Evolutionary conservation across 1,140 invertebrate species (phyloP), one percentile per base, ranked within the genome.

Genomic region (Drosophila nikananu): DNA sequence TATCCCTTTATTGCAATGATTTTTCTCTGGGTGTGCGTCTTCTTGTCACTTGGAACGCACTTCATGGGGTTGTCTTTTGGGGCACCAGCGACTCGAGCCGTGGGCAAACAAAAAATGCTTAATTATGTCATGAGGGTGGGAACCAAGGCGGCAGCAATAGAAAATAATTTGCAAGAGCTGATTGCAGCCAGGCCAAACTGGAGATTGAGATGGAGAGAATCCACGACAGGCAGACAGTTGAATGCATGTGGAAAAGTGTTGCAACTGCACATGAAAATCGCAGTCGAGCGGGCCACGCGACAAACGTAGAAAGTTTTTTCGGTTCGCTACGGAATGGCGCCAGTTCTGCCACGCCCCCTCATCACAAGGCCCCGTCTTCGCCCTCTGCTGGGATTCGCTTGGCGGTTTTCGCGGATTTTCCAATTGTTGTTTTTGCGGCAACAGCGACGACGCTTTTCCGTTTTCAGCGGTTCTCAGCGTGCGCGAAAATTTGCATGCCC

Each of bases 61-160:
- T 84, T 52, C 49, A 25, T n/a, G 81, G 52, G 25, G 52, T 10
- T 70, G 17, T 52, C 46, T 51, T 44, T 19, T 63, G 57, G 65
- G 62, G 12, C 65, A 65, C 59, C 42, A 19, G 25, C 19, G 10
- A 65, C 55, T 42, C 44, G 64, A 44, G 39, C 37, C 48, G 42
- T 44, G 39, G 55, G 30, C 54, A 62, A 63, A 63, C 55, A 70
- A 82, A 72, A 82, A 72, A 83, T 77, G 72, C 65, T 86, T 92
- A 92, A 92, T 92, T 92, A 92, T 92, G 91, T 92, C 91, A 92
- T 91, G 91, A 92, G 91, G 91, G 91, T 92, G 91, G 91, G 91
- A 92, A 91, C 70, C 10, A 32, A 42, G n/a, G 57, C 49, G 64
- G 55, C 61, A 65, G 54, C 54, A 55, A 55, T 55, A 39, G 72